These are phyloP conservation scores for Phyto melanocephala DNA, from an alignment of 2,888 invertebrate genomes.

Conservation along the genomic window DNA sequence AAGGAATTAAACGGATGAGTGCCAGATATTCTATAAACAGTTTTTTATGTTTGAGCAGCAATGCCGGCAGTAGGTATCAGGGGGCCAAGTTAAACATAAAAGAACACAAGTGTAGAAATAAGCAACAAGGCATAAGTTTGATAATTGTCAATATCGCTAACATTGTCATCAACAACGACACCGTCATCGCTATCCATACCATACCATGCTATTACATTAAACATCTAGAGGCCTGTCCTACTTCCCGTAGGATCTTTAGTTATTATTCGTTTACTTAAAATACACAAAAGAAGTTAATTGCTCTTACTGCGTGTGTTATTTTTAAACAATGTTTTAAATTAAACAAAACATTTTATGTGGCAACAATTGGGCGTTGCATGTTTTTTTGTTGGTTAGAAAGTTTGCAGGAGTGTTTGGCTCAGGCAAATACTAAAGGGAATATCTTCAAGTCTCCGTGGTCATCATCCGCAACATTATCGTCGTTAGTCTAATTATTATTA, in stretches of 20 bases:
- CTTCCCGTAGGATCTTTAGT: background rate
- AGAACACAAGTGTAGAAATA: background rate
- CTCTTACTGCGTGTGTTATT: background rate
- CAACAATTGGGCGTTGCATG: constrained; percentile 13
- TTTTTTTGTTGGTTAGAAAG: background rate
- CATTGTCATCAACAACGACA: background rate
- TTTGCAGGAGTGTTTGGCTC: background rate
- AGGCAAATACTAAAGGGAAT: constrained; percentile 32
- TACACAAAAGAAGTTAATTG: constrained; percentile 29
- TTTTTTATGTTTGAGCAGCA: background rate
- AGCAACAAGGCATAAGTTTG: background rate
- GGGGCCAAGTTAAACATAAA: background rate
- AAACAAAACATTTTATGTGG: background rate
- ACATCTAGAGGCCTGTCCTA: background rate
- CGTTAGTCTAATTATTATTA: constrained; percentile 20
- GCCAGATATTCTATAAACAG: background rate
- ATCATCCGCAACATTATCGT: background rate
- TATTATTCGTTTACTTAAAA: background rate
- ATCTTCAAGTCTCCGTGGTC: background rate
- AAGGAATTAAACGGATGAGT: constrained; percentile 71
- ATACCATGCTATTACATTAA: background rate
- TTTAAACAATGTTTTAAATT: background rate
- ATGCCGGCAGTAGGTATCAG: background rate
- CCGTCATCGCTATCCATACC: background rate
- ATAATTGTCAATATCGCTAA: constrained; percentile 2